Evolutionary conservation across 2,797 vertebrate genomes (phyloP), one percentile per base, ranked within the genome.

Genomic region (Anguilla marmorata): DNA sequence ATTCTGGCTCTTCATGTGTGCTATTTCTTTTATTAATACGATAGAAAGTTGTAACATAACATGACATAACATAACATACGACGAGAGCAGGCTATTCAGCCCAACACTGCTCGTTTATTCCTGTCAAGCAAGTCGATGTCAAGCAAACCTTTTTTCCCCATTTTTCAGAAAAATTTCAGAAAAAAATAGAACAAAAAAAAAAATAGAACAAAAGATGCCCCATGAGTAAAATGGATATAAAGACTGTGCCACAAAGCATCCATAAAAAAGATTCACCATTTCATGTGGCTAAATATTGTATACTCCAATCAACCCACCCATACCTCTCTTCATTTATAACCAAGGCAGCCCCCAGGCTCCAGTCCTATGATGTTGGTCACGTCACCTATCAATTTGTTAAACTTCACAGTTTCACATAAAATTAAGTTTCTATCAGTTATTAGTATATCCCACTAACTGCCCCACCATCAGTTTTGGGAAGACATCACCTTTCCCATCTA

Each of bases 371-470:
- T 91, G 69, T 60, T 90, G 91, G 90, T 74, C 89, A 91, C 90
- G 86, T 88, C 88, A 91, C 92, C 92, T 92, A 95, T 95, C 92
- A 88, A 95, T 95, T 95, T 95, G 95, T 93, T 93, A 94, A 94
- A 96, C 95, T 87, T 95, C 96, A 96, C 94, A 93, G 95, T 95
- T 96, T 96, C 94, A 95, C 95, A 94, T 95, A 95, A 95, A 95
- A 96, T 96, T 93, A 96, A 94, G 94, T 94, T 95, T 95, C 94
- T 93, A 92, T 93, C 72, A 91, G 95, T 95, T 95, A 96, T 96
- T 95, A 96, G 94, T 93, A 95, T 94, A 95, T 95, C 93, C 93
- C 91, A 92, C 95, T 96, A 96, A 96, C 96, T 96, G 94, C 94
- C 87, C 92, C 93, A 33, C 90, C 91, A 91, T 90, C 92, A 93